Evolutionary conservation across 2,797 vertebrate genomes (phyloP).

Genomic region (Danio kyathit): DNA sequence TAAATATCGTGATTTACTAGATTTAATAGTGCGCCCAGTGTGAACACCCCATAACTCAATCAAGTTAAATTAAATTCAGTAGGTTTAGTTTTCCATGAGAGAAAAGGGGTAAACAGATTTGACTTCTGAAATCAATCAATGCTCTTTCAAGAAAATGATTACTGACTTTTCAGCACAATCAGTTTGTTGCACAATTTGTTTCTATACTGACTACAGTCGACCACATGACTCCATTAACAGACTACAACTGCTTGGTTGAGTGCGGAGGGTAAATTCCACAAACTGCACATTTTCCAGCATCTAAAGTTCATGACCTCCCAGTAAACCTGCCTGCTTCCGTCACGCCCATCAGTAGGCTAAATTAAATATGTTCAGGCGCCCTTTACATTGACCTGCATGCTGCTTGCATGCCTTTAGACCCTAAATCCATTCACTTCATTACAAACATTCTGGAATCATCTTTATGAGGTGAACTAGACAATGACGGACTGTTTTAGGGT

Average conservation of each 20-base stretch:
- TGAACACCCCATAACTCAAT: no score
- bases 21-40: no score
- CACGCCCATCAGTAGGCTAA: conserved; percentile 10
- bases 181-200: no score
- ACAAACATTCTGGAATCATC: background rate
- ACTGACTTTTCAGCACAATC: no score
- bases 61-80: no score
- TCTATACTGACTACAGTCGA: no score
- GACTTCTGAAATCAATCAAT: no score
- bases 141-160: no score
- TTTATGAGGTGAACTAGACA: conserved; percentile 10
- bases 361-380: background rate
- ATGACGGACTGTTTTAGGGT: background rate
- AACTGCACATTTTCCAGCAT: background rate
- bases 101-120: no score
- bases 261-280: background rate
- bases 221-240: background rate
- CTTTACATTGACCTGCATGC: background rate
- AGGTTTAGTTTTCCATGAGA: no score
- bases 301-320: background rate
- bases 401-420: background rate
- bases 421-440: background rate
- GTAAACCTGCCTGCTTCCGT: background rate
- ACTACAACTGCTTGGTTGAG: no score
- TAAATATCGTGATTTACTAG: no score